Evolutionary conservation across 1,140 invertebrate species (phyloP), one percentile per base, ranked within the genome.

Genomic region (Drosophila bipectinata): DNA sequence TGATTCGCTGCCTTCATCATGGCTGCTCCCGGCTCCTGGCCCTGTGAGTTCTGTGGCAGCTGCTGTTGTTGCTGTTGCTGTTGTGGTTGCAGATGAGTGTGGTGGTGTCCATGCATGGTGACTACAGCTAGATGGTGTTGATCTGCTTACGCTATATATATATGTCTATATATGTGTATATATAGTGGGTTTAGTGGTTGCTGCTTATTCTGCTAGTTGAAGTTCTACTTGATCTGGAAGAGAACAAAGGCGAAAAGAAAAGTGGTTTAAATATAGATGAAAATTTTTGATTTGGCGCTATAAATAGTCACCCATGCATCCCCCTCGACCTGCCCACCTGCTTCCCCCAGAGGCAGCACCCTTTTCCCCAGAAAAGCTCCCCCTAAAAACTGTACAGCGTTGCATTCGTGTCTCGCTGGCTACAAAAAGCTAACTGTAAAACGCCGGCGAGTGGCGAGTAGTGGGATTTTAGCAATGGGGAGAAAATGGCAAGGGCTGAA

Each of bases 161-260:
- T 60, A 6, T 66, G 9, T 32, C 32, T n/a, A 54, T 39, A 15
- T 41, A 21, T 24, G 14, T 48, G 14, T 49, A 49, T 55, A 41
- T 49, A 18, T 26, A 14, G 55, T 47, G 64, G 52, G 44, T 49
- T 69, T 34, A 39, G 67, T 57, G 44, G 49, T 71, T 54, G 39
- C 60, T 78, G 69, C 74, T 82, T 77, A 72, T 61, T 56, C 67
- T 77, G 68, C 68, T 82, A 79, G 78, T 71, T 71, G 63, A 61
- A 69, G 61, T 84, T 84, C 84, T 79, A 84, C 72, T 84, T 84
- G 80, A 85, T 84, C 81, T 84, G 81, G 52, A 85, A 82, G 8
- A 15, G 10, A 24, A 60, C 30, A 76, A 24, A 49, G 37, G 32
- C 44, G 32, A 49, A 39, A 28, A 18, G 39, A 8, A 32, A 10